Base-by-base conservation (phyloP, 2,797 vertebrate genomes). In the Orientallactaga sibirica region DNA sequence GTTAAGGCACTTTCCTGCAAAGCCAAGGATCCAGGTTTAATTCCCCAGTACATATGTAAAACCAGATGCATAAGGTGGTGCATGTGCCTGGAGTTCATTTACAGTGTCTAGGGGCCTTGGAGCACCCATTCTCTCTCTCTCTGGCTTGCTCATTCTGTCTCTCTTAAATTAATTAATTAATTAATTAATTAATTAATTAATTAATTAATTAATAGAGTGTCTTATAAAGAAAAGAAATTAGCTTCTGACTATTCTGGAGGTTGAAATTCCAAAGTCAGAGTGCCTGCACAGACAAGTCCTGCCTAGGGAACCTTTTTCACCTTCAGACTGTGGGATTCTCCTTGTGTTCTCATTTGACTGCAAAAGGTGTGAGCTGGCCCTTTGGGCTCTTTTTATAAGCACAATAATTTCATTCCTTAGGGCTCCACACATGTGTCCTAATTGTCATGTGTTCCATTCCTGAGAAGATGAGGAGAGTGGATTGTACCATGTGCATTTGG, bases 191-290 rank as follows among this genome's bases (percentile, higher is more conserved):
- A 48, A 48, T 48, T 3, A 6, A 48, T 48, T 6, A 3, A 48
- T 48, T 6, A 3, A 48, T 48, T 6, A 3, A 29, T 7, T 29
- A 1, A 74, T 3, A 0, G 0, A 22, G 22, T 58, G 10, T 9
- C 7, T 62, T 75, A n/a, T 67, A 75, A 92, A 74, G 22, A 71
- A 37, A 7, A 62, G 14, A 58, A 58, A 58, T 55, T 2, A 55
- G 52, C 55, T 80, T 66, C 41, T 80, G 67, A 41, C n/a, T 37
- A 1, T 86, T 71, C 7, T 52, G 43, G 24, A 64, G 14, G 6
- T 25, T 74, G 12, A 10, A 37, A 20, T 9, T 79, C 15, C 43
- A 86, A 68, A 3, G 15, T 10, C 18, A 41, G 19, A 10, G n/a
- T 29, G 2, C 37, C 37, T 33, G 5, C 0, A 24, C 3, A 14